phyloP scores from a whole-genome alignment of 2,113 vertebrate genomes.

The Planiliza haematocheilus region DNA sequence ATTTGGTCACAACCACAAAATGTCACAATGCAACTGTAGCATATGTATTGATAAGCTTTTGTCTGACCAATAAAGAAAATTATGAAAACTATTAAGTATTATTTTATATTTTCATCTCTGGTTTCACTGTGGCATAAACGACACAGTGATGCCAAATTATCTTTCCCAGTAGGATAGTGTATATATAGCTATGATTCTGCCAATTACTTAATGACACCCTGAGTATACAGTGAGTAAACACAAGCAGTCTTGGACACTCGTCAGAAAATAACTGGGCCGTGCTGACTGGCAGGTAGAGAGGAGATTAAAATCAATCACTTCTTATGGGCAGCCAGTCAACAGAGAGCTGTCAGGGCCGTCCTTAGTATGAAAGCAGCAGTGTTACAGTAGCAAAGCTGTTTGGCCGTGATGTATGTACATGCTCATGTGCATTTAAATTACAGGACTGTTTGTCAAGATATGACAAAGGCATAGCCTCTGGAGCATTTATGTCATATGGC shows the following conservation, averaged over 20 bases:
- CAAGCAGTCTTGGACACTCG: conserved; percentile 58
- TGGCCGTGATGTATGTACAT: conserved; percentile 1
- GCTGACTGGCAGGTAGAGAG: conserved; percentile 59
- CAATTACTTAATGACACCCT: conserved; percentile 42
- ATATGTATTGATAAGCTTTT: too few species aligned
- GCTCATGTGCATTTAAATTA: conserved; percentile 38
- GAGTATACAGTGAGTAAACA: conserved; percentile 42
- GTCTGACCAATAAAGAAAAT: too few species aligned
- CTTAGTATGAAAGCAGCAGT: background rate
- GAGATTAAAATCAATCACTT: conserved; percentile 68
- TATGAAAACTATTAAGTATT: too few species aligned
- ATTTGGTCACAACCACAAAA: conserved; percentile 33
- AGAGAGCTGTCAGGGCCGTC: conserved; percentile 16
- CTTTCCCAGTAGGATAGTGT: conserved; percentile 40
- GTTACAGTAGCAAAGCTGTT: conserved; percentile 23
- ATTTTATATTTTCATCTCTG: background rate
- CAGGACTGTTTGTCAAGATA: conserved; percentile 31
- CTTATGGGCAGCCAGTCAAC: conserved; percentile 4
- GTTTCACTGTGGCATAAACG: conserved; percentile 23
- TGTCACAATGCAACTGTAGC: conserved; percentile 1
- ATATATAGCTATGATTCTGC: conserved; percentile 11
- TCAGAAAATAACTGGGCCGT: conserved; percentile 51
- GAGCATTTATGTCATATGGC: conserved; percentile 66
- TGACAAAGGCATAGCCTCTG: conserved; percentile 56
- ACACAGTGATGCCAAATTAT: conserved; percentile 15